A percentile compares a stretch with the other conserved stretches of the same genome.
Conservation (phyloP, 2,113 vertebrate species). For the Antigone vipio region DNA sequence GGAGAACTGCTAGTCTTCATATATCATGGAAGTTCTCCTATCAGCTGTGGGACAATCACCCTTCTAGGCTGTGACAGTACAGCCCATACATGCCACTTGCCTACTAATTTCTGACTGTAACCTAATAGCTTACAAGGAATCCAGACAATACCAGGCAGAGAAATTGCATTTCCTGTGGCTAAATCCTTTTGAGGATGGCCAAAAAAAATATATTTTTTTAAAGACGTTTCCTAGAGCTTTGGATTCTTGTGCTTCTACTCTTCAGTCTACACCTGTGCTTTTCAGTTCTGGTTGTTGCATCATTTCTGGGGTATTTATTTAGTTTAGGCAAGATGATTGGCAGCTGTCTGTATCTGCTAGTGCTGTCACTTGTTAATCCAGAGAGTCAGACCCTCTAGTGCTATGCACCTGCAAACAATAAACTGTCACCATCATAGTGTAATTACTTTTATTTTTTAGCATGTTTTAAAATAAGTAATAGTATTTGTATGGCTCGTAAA, state of each 20-base stretch:
- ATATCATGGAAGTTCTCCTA: neutral
- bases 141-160: neutral
- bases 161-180: neutral
- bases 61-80: neutral
- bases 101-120: neutral
- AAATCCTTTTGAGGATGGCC: neutral
- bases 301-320: neutral
- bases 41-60: neutral
- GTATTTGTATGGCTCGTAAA: slow-evolving; percentile 48
- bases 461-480: slow-evolving; percentile 44
- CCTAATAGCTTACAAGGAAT: neutral
- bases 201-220: neutral
- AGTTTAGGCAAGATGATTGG: neutral
- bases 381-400: neutral
- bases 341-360: neutral
- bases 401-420: slow-evolving; percentile 47
- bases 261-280: neutral
- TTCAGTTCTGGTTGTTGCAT: neutral
- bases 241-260: neutral
- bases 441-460: slow-evolving; percentile 39
- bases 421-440: slow-evolving; percentile 28
- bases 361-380: neutral
- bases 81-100: neutral
- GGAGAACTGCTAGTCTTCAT: neutral
- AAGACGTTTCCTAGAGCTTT: neutral